Evolutionary conservation across 2,888 invertebrate genomes (phyloP), one percentile per base, ranked within the genome.

Genomic region (Drosophila tripunctata): DNA sequence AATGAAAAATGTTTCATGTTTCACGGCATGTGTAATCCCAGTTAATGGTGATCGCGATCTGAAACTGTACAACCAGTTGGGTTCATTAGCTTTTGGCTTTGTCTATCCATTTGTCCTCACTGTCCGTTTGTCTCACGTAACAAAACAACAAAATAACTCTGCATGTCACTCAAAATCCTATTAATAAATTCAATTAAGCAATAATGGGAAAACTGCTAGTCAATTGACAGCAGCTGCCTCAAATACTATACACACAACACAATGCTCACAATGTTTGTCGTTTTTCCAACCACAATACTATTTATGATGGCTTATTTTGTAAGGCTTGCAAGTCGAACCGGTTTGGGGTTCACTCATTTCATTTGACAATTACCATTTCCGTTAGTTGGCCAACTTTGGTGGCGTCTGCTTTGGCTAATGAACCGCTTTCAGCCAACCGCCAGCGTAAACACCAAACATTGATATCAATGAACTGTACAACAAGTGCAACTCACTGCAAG

Each of bases 331-430:
- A 27, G 27, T 10, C 27, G 47, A 36, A 82, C 83, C 83, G 80
- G 79, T 82, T 78, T 45, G 61, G 60, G 62, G n/a, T 58, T 74
- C 71, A 70, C 70, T 79, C 78, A 67, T 69, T 81, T 77, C 79
- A 75, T 78, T 83, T 82, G 85, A 80, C 86, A 87, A 87, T 87
- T 87, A 87, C 81, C 86, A 85, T 83, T 87, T 87, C 86, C 86
- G 86, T 87, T 87, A 87, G 74, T 75, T 87, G 86, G 81, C 86
- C 86, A 87, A 87, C 83, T 79, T 86, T 81, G 76, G 75, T 80
- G 83, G 57, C 83, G 79, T 81, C 84, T 81, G 81, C 81, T 73
- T 75, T 85, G 79, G 79, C 77, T 85, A 82, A 82, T 82, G 81
- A 82, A 84, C 84, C 62, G 75, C 74, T 74, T 74, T 73, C 60